Evolutionary conservation across 2,797 vertebrate species (phyloP).

Genomic region (Gephyroberyx darwinii): DNA sequence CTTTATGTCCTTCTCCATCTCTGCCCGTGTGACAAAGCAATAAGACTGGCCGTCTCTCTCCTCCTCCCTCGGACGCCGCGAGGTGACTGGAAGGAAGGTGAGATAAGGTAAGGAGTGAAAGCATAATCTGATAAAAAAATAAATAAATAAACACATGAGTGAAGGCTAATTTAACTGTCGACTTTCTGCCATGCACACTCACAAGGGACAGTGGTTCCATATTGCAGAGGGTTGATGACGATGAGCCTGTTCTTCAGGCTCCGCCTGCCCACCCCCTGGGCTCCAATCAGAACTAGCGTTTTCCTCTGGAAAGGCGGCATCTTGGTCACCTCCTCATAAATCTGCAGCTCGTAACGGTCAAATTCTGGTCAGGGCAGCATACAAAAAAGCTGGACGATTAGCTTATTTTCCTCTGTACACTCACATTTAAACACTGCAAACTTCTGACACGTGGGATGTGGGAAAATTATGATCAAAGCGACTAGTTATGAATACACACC

Average conservation of each 20-base stretch:
- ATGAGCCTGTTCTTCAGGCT: conserved; percentile 98
- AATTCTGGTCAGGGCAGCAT: conserved; percentile 85
- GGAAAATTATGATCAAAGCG: background rate
- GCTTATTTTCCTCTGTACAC: background rate
- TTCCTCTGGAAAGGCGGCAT: conserved; percentile 99
- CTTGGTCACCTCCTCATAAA: conserved; percentile 96
- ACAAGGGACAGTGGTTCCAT: conserved; percentile 98
- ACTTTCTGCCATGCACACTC: conserved; percentile 73
- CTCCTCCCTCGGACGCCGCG: conserved; percentile 91
- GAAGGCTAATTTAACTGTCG: background rate
- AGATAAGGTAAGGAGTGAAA: conserved; percentile 7
- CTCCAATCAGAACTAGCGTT: conserved; percentile 95
- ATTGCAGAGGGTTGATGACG: conserved; percentile 91
- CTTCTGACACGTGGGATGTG: background rate
- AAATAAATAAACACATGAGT: background rate
- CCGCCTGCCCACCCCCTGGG: conserved; percentile 96
- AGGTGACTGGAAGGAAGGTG: conserved; percentile 86
- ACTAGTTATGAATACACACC: conserved; percentile 76
- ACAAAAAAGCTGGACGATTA: conserved; percentile 32
- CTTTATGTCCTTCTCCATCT: conserved; percentile 95
- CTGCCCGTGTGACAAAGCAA: conserved; percentile 89
- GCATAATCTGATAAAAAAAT: background rate
- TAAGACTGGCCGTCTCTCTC: conserved; percentile 95
- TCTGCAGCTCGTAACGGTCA: conserved; percentile 98
- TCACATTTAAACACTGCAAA: background rate